phyloP scores from a whole-genome alignment of 2,113 vertebrate genomes.

The Labeo rohita region DNA sequence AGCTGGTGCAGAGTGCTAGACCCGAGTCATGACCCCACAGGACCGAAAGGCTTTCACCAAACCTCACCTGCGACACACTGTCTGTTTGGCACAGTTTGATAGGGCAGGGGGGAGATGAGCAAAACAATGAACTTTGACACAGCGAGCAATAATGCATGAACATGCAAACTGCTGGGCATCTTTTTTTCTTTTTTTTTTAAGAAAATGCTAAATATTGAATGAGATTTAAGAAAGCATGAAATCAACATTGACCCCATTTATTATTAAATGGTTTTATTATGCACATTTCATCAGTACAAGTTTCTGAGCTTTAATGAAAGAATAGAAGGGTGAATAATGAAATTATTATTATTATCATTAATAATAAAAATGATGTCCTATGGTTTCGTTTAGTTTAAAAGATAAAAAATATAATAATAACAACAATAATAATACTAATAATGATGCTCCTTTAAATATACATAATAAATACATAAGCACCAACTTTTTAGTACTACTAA shows the following conservation, averaged over 20 bases:
- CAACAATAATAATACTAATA: not conserved
- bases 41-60: constrained; percentile 60
- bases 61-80: constrained; percentile 68
- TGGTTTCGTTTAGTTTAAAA: not conserved
- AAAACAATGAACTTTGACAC: constrained; percentile 30
- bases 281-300: not conserved
- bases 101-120: constrained; percentile 51
- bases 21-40: constrained; percentile 25
- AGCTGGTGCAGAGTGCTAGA: constrained; percentile 21
- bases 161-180: not conserved
- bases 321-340: not conserved
- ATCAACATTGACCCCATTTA: not conserved
- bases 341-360: not conserved
- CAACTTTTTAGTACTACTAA: no score
- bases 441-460: no score
- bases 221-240: not conserved
- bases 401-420: not conserved
- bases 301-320: not conserved
- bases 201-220: not conserved
- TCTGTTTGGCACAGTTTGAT: constrained; percentile 64
- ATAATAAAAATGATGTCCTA: not conserved
- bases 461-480: no score
- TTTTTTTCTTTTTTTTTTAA: not conserved
- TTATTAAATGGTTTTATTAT: not conserved
- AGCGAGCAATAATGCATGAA: not conserved